phyloP scores from a whole-genome alignment of 2,888 invertebrate species.

The Diaphora mendica region DNA sequence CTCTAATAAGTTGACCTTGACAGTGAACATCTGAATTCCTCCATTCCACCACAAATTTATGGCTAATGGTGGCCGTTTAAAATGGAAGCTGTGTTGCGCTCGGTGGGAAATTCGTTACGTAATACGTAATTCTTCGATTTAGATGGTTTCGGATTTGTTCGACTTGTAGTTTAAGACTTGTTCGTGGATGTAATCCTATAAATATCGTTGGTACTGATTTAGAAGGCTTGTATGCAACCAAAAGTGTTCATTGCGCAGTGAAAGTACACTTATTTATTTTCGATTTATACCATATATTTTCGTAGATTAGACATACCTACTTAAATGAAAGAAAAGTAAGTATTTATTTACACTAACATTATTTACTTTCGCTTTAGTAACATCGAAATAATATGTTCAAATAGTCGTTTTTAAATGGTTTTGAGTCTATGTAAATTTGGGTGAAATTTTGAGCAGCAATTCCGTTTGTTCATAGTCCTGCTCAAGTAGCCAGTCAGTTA shows the following conservation, averaged over 20 bases:
- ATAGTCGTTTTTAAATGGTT: not conserved
- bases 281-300: not conserved
- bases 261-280: slow-evolving; percentile 12
- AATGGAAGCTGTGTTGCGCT: slow-evolving; percentile 50
- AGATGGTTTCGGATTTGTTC: slow-evolving; percentile 12
- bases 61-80: slow-evolving; percentile 45
- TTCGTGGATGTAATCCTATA: slow-evolving; percentile 20
- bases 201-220: slow-evolving; percentile 17
- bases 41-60: slow-evolving; percentile 51
- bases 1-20: slow-evolving; percentile 69
- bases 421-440: not conserved
- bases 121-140: slow-evolving; percentile 27
- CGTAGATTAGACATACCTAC: not conserved
- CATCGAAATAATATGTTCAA: too few species aligned
- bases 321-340: not conserved
- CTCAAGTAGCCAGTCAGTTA: too few species aligned
- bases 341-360: too few species aligned
- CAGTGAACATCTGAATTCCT: slow-evolving; percentile 34
- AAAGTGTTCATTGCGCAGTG: slow-evolving; percentile 1
- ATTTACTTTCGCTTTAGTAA: too few species aligned
- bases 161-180: slow-evolving; percentile 10
- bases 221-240: slow-evolving; percentile 9
- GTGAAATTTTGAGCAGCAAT: too few species aligned
- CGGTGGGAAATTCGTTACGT: slow-evolving; percentile 44
- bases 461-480: too few species aligned